Evolutionary conservation across 37 sponge, comb jelly and placozoan genomes (phyloP), one percentile per base, ranked within the genome.

Genomic region (Spongilla lacustris): DNA sequence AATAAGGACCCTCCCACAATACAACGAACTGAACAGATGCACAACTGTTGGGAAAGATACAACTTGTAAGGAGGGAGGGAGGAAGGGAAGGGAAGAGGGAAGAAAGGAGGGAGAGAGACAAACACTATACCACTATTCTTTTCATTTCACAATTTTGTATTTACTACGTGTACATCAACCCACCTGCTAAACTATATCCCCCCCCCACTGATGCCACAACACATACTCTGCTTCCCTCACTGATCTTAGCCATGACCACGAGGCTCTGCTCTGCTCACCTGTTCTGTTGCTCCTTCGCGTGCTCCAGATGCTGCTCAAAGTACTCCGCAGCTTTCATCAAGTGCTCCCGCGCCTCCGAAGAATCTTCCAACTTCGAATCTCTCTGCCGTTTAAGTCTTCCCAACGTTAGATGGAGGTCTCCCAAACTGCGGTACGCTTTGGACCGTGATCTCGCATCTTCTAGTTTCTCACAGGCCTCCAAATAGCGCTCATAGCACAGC

Each of bases 351-450:
- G 91, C 91, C 30, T 87, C 86, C 0, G 80, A 83, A 28, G 83
- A 86, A 13, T 91, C 68, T 9, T 86, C 87, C 73, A 82, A 36
- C 58, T 77, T 72, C 14, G 67, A 68, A 41, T 85, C 71, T 81
- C 80, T 76, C 4, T 86, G 86, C 67, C 89, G 72, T 38, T 86
- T 83, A 22, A 95, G 86, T 14, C 87, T 69, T 19, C 86, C 96
- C 14, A 96, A 83, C 17, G 91, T 90, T 27, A 93, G 87, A 68
- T 93, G 85, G n/a, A 96, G 74, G 38, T 93, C 93, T 3, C 96
- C 96, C 25, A 96, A 87, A 79, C 93, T 96, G 79, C 90, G 90
- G 77, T 93, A 78, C 2, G 96, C 96, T 37, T 96, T 96, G 13
- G 93, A 88, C 29, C 70, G 78, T 9, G 93, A 90, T 1, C 88